Percentiles rank a stretch among this genome's conserved stretches.
Evolutionary conservation across 2,113 vertebrate genomes (phyloP).

Genomic region (Lates calcarifer): DNA sequence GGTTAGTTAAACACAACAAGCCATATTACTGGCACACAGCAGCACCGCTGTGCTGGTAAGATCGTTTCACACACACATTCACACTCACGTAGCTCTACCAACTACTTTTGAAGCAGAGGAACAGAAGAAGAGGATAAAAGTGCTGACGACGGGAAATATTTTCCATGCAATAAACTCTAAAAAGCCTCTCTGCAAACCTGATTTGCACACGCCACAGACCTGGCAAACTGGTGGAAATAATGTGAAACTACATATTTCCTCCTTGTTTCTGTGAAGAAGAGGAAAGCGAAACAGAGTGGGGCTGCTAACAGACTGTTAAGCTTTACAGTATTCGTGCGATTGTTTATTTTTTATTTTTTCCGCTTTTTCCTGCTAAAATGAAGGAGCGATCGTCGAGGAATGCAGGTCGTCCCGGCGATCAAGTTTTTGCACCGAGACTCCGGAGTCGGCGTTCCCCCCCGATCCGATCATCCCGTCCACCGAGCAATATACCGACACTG

Average conservation of each 20-base stretch:
- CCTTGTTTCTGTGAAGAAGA: conserved; percentile 28
- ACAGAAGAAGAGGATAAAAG: conserved; percentile 24
- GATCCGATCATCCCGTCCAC: background rate
- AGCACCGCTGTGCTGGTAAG: conserved; percentile 30
- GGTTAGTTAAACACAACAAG: conserved; percentile 37
- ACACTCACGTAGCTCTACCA: conserved; percentile 43
- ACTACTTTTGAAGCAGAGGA: conserved; percentile 26
- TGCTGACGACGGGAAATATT: conserved; percentile 53
- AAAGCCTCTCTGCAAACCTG: conserved; percentile 52
- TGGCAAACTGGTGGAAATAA: conserved; percentile 35
- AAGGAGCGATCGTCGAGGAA: conserved; percentile 54
- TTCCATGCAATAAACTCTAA: conserved; percentile 82
- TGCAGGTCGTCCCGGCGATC: conserved; percentile 62
- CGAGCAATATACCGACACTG: conserved; percentile 52
- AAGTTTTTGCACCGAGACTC: conserved; percentile 45
- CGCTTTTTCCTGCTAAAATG: conserved; percentile 41
- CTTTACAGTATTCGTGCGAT: conserved; percentile 45
- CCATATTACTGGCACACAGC: conserved; percentile 55
- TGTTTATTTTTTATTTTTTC: conserved; percentile 4
- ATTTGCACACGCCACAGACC: conserved; percentile 58
- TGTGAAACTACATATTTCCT: conserved; percentile 36
- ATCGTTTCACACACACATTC: conserved; percentile 22
- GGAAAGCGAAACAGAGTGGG: background rate
- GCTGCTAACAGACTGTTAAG: conserved; percentile 75
- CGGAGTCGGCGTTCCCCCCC: background rate